Evolutionary conservation across 2,113 vertebrate genomes (phyloP).

Genomic region (Zapus hudsonius): DNA sequence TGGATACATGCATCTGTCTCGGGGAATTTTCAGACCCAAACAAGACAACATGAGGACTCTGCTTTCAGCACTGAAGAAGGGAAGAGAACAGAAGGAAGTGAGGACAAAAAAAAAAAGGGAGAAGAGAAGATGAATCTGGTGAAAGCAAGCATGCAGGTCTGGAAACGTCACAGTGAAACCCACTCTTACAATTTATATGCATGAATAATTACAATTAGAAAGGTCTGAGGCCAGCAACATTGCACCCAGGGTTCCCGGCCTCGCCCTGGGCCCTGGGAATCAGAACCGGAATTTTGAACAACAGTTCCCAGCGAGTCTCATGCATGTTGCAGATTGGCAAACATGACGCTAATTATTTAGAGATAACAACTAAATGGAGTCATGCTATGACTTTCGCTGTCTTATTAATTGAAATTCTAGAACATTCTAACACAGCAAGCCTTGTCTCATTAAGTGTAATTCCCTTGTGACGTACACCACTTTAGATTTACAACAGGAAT

Average conservation of each 20-base stretch:
- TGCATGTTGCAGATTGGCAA: not conserved
- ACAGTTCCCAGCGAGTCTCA: constrained; percentile 3
- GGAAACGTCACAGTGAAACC: not conserved
- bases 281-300: not conserved
- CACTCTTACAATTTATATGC: not conserved
- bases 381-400: not conserved
- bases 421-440: not conserved
- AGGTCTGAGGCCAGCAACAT: not conserved
- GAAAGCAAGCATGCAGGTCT: not conserved
- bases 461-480: not conserved
- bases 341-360: not conserved
- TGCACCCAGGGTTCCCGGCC: not conserved
- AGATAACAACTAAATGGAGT: constrained; percentile 7
- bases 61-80: not conserved
- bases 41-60: not conserved
- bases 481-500: constrained; percentile 3
- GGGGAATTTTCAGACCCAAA: not conserved
- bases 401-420: constrained; percentile 9
- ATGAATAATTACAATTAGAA: not conserved
- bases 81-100: not conserved
- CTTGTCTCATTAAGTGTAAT: not conserved
- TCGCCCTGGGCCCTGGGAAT: not conserved
- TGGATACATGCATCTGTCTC: not conserved
- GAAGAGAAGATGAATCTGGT: too few relatives aligned
- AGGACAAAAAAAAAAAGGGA: not conserved